Conservation (phyloP, 2,888 invertebrate genomes). For the Heliconius charithonia region DNA sequence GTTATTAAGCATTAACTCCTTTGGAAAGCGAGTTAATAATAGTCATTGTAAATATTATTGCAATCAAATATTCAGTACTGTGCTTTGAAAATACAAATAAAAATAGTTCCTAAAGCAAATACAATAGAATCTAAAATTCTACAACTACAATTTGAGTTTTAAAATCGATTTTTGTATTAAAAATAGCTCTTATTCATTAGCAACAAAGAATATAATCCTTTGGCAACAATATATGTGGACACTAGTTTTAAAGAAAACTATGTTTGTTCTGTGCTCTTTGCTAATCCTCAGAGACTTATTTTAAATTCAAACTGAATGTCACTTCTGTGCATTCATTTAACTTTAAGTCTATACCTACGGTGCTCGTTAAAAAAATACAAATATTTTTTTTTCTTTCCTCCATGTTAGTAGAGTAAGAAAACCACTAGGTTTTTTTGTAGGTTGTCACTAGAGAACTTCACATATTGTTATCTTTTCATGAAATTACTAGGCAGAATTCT, state of each 20-base stretch:
- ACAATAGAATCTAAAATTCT: not conserved
- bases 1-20: conserved; percentile 1
- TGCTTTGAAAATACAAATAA: not conserved
- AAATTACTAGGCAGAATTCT: not conserved
- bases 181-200: not conserved
- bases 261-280: conserved; percentile 40
- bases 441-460: not conserved
- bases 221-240: conserved; percentile 20
- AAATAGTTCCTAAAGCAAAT: not conserved
- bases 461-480: too few species aligned
- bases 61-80: not conserved
- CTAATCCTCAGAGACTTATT: conserved; percentile 39
- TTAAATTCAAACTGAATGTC: conserved; percentile 41
- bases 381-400: not conserved
- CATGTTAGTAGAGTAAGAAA: not conserved
- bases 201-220: not conserved
- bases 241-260: conserved; percentile 34
- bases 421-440: not conserved
- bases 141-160: not conserved
- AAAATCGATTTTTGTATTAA: not conserved
- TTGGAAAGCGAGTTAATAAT: conserved; percentile 19
- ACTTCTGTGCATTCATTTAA: conserved; percentile 25
- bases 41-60: conserved; percentile 17
- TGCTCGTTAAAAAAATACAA: not conserved
- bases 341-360: not conserved